Evolutionary conservation across 2,113 vertebrate species (phyloP).

Genomic region (Perccottus glenii): DNA sequence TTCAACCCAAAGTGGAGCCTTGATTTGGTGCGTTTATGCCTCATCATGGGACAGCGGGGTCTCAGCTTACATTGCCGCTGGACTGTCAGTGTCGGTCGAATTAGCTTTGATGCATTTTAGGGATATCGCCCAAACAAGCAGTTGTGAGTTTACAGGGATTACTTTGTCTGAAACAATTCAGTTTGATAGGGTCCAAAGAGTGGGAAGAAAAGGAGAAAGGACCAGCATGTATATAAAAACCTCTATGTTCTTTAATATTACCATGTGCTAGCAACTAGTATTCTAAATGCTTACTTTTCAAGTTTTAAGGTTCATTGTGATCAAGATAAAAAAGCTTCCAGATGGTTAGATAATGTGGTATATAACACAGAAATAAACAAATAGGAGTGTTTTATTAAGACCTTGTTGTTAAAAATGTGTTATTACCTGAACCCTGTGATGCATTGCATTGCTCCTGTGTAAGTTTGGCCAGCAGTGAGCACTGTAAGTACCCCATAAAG

Average conservation of each 20-base stretch:
- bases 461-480: background rate
- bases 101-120: conserved; percentile 69
- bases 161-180: conserved; percentile 59
- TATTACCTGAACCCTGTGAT: too few relatives aligned
- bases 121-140: conserved; percentile 71
- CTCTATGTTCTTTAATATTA: conserved; percentile 8
- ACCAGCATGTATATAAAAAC: background rate
- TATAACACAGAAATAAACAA: too few relatives aligned
- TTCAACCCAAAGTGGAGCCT: conserved; percentile 55
- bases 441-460: background rate
- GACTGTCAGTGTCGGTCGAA: conserved; percentile 36
- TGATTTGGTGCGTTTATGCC: conserved; percentile 69
- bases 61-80: conserved; percentile 61
- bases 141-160: conserved; percentile 68
- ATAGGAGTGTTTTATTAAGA: too few relatives aligned
- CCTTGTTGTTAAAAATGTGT: too few relatives aligned
- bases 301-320: too few relatives aligned
- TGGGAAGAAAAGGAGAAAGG: conserved; percentile 2
- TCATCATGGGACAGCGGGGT: conserved; percentile 65
- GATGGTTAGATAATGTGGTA: too few relatives aligned
- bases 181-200: conserved; percentile 30
- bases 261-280: background rate
- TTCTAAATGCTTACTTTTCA: too few relatives aligned
- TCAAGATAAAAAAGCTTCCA: too few relatives aligned
- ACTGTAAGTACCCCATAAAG: conserved; percentile 7